Conservation (phyloP, 2,113 vertebrate genomes). For the Notiomystis cincta region DNA sequence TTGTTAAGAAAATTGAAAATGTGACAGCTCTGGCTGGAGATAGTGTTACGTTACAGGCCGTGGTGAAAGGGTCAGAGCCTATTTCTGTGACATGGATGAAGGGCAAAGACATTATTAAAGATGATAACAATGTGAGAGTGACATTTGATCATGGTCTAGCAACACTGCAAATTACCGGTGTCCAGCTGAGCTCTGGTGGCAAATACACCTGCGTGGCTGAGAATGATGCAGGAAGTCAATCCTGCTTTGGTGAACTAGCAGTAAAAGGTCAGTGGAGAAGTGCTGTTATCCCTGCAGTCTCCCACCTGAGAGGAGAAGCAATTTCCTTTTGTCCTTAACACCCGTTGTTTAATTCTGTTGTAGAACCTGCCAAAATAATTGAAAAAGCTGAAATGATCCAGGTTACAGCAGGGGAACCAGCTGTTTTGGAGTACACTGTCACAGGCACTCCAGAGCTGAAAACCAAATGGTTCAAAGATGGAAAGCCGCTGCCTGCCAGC, state of each 20-base stretch:
- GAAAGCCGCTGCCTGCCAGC: constrained; percentile 85
- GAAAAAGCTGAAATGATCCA: constrained; percentile 91
- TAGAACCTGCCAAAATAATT: constrained; percentile 93
- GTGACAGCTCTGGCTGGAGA: constrained; percentile 86
- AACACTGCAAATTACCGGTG: constrained; percentile 79
- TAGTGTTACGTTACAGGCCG: constrained; percentile 82
- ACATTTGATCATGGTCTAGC: constrained; percentile 86
- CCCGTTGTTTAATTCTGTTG: constrained; percentile 69
- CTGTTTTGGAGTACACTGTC: constrained; percentile 88
- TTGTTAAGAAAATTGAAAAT: constrained; percentile 92
- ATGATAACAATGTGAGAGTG: constrained; percentile 88
- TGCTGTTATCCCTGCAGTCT: neutral
- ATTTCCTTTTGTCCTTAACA: constrained; percentile 16
- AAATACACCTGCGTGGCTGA: constrained; percentile 92
- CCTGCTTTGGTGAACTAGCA: constrained; percentile 86
- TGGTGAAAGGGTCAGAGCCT: constrained; percentile 89
- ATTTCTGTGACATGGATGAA: constrained; percentile 91
- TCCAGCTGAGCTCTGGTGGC: constrained; percentile 82
- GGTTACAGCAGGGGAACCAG: constrained; percentile 92
- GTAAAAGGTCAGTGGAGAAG: constrained; percentile 89
- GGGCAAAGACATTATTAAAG: constrained; percentile 87
- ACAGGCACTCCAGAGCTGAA: constrained; percentile 93
- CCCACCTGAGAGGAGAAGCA: neutral
- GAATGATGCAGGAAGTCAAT: constrained; percentile 94
- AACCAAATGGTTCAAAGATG: constrained; percentile 95